phyloP scores from a whole-genome alignment of 1,140 invertebrate species.

The Ladona fulva region DNA sequence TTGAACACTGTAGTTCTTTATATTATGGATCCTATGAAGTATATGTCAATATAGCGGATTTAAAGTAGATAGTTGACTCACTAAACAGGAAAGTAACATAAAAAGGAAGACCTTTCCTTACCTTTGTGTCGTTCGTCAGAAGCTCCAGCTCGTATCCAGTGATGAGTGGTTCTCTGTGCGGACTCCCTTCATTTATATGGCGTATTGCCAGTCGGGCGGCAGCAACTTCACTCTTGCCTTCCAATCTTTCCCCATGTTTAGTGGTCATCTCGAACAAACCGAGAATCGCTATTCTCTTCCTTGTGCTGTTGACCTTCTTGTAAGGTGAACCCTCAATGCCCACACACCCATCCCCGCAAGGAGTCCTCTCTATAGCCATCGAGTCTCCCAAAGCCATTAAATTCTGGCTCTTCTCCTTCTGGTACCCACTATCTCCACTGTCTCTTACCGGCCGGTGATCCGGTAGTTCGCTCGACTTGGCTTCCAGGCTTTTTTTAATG shows the following conservation, averaged over 20 bases:
- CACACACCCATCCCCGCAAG: not conserved
- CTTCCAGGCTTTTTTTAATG: not conserved
- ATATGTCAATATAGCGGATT: too few species aligned
- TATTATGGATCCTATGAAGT: too few species aligned
- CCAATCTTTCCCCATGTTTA: conserved; percentile 43
- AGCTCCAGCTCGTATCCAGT: conserved; percentile 61
- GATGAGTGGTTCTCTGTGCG: conserved; percentile 38
- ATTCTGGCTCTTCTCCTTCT: not conserved
- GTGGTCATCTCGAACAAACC: conserved; percentile 69
- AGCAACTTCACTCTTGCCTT: conserved; percentile 60
- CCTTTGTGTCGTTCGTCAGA: conserved; percentile 72
- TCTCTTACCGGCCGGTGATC: not conserved
- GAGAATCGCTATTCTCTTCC: conserved; percentile 29
- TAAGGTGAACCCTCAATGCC: not conserved
- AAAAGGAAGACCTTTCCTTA: conserved; percentile 33
- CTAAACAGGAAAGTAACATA: too few species aligned
- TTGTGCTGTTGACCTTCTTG: not conserved
- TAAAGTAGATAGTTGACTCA: too few species aligned
- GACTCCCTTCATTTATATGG: conserved; percentile 55
- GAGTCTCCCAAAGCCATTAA: not conserved
- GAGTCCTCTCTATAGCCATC: not conserved
- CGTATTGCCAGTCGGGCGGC: conserved; percentile 63
- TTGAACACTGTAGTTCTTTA: too few species aligned
- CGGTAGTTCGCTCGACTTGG: not conserved
- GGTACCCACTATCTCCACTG: not conserved